Percentiles rank a stretch among this genome's conserved stretches.
These are phyloP conservation scores for Blera fallax DNA, from an alignment of 2,888 invertebrate genomes.

Conservation along the genomic window DNA sequence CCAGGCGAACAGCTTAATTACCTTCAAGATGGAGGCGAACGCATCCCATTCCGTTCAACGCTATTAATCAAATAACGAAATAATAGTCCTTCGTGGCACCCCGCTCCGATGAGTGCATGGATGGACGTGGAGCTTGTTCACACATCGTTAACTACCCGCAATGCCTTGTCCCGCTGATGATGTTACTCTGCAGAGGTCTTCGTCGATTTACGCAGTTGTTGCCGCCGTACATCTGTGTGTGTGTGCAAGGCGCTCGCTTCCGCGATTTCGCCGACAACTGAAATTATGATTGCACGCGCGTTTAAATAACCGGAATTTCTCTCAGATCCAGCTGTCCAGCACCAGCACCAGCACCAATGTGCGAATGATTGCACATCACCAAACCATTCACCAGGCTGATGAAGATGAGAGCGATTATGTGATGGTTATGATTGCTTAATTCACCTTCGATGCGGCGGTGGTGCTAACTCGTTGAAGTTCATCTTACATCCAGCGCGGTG, in stretches of 20 bases:
- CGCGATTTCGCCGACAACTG: slow-evolving; percentile 33
- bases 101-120: neutral
- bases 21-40: slow-evolving; percentile 46
- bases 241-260: slow-evolving; percentile 48
- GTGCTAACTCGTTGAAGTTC: slow-evolving; percentile 37
- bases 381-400: slow-evolving; percentile 26
- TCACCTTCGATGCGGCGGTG: slow-evolving; percentile 19
- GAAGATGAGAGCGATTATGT: slow-evolving; percentile 57
- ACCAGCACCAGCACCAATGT: slow-evolving; percentile 8
- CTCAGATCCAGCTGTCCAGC: neutral
- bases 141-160: slow-evolving; percentile 64
- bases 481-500: slow-evolving; percentile 13
- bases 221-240: slow-evolving; percentile 12
- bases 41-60: slow-evolving; percentile 51
- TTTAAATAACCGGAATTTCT: slow-evolving; percentile 63
- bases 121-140: slow-evolving; percentile 55
- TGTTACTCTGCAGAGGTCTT: slow-evolving; percentile 5
- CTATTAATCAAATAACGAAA: slow-evolving; percentile 65
- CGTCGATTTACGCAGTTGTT: slow-evolving; percentile 61
- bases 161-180: slow-evolving; percentile 41
- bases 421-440: slow-evolving; percentile 69
- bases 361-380: slow-evolving; percentile 53
- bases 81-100: slow-evolving; percentile 14
- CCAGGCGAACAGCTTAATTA: slow-evolving; percentile 66
- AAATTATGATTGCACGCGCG: slow-evolving; percentile 63